Conservation (phyloP, 2,888 invertebrate species). For the Standfussiana lucernea region DNA sequence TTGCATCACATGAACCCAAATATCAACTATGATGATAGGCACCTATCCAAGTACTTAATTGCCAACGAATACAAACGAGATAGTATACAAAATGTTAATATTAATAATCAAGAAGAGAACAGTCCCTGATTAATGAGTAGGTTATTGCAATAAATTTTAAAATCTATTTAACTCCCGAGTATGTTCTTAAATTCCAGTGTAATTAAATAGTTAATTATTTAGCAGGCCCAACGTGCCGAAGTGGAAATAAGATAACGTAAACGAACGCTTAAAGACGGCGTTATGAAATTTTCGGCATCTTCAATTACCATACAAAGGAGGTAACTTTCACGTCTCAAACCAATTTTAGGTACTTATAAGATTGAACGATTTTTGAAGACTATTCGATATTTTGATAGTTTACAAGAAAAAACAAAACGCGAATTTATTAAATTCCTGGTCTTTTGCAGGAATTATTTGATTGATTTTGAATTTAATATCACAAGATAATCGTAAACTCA, state of each 20-base stretch:
- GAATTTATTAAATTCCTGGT: background rate
- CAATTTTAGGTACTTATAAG: constrained; percentile 14
- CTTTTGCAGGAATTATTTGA: background rate
- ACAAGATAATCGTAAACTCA: background rate
- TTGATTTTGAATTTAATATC: background rate
- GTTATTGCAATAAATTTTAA: constrained; percentile 51
- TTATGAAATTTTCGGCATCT: constrained; percentile 62
- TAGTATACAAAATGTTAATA: constrained; percentile 11
- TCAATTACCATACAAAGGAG: constrained; percentile 55
- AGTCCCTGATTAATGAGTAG: constrained; percentile 39
- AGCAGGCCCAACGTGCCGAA: constrained; percentile 41
- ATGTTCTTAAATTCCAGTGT: constrained; percentile 50
- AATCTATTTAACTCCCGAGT: constrained; percentile 41
- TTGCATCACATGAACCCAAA: background rate
- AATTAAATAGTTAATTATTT: constrained; percentile 63
- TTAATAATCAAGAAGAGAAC: constrained; percentile 7
- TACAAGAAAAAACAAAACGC: background rate
- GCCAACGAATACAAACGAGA: background rate
- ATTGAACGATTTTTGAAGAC: constrained; percentile 10
- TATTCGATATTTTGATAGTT: constrained; percentile 6
- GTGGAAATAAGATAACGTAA: constrained; percentile 51
- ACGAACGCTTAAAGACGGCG: constrained; percentile 45
- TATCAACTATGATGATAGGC: background rate
- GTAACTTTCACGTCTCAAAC: constrained; percentile 14
- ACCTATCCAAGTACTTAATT: background rate